A percentile compares a stretch with the other conserved stretches of the same genome.
Conservation (phyloP, 2,888 invertebrate genomes). For the Phengaris arion region DNA sequence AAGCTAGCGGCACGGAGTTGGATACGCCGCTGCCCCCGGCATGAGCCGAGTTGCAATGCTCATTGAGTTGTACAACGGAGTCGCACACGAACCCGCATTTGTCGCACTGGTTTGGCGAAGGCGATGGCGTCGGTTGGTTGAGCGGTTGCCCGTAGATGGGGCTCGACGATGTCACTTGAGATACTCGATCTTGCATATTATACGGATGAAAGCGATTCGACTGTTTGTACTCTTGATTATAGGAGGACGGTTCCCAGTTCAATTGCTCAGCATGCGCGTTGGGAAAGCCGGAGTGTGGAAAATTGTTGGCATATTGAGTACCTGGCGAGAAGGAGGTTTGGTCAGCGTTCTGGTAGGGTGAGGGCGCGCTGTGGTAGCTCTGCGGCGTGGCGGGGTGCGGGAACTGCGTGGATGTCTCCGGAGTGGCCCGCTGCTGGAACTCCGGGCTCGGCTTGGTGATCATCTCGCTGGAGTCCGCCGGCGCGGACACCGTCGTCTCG, state of each 20-base stretch:
- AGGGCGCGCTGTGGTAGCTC: conserved; percentile 83
- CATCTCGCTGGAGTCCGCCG: conserved; percentile 88
- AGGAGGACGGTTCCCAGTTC: conserved; percentile 72
- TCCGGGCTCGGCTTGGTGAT: conserved; percentile 82
- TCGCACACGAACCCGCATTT: conserved; percentile 91
- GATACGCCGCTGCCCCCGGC: conserved; percentile 66
- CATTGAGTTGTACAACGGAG: conserved; percentile 85
- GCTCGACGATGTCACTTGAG: conserved; percentile 75
- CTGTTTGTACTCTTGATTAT: conserved; percentile 70
- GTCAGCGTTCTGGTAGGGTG: conserved; percentile 81
- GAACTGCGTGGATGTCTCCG: conserved; percentile 78
- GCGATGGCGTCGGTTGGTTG: conserved; percentile 84
- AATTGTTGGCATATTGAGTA: conserved; percentile 72
- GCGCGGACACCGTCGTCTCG: conserved; percentile 82
- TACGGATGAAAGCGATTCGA: conserved; percentile 74
- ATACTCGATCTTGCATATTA: conserved; percentile 75
- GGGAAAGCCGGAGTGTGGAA: conserved; percentile 73
- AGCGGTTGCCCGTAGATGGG: conserved; percentile 79
- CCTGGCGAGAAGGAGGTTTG: conserved; percentile 80
- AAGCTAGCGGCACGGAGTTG: conserved; percentile 68
- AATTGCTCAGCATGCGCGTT: conserved; percentile 74
- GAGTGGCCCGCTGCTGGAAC: conserved; percentile 78
- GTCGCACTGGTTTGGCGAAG: conserved; percentile 88
- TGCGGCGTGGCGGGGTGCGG: conserved; percentile 83
- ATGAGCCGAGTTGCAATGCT: conserved; percentile 86